Conservation (phyloP, 2,113 vertebrate species). For the Erythrolamprus reginae region DNA sequence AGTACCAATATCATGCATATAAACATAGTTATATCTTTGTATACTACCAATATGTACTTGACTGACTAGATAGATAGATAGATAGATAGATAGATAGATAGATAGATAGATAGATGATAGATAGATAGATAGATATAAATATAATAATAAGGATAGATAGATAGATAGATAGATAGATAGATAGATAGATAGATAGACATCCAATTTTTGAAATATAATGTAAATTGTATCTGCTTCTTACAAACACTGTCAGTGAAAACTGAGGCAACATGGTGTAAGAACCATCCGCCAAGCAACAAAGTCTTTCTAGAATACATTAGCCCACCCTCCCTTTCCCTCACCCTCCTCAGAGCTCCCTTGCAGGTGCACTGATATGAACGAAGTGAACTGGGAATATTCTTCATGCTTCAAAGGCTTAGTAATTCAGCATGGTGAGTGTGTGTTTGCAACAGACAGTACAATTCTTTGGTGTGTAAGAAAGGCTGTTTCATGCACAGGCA, state of each 20-base stretch:
- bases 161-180: too few relatives aligned
- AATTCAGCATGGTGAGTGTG: conserved; percentile 54
- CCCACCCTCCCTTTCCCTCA: not conserved
- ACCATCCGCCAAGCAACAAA: conserved; percentile 16
- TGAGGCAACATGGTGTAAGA: conserved; percentile 11
- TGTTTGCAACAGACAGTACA: conserved; percentile 61
- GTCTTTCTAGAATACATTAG: conserved; percentile 27
- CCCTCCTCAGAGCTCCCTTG: conserved; percentile 44
- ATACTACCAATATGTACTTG: too few relatives aligned
- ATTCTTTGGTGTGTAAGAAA: conserved; percentile 63
- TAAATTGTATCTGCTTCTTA: not conserved
- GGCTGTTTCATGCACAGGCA: conserved; percentile 66
- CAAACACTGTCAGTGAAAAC: conserved; percentile 12
- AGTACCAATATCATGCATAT: too few relatives aligned
- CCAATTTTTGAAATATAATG: not conserved
- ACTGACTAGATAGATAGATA: too few relatives aligned
- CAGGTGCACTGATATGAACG: conserved; percentile 67
- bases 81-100: too few relatives aligned
- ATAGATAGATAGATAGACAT: too few relatives aligned
- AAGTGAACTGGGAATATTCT: conserved; percentile 7
- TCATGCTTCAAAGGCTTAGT: conserved; percentile 45
- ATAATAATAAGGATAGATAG: too few relatives aligned
- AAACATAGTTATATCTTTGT: too few relatives aligned
- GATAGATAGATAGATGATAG: too few relatives aligned
- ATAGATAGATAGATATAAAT: too few relatives aligned